Evolutionary conservation across 1,140 invertebrate genomes (phyloP), one percentile per base, ranked within the genome.

Genomic region (Elymnias hypermnestra): DNA sequence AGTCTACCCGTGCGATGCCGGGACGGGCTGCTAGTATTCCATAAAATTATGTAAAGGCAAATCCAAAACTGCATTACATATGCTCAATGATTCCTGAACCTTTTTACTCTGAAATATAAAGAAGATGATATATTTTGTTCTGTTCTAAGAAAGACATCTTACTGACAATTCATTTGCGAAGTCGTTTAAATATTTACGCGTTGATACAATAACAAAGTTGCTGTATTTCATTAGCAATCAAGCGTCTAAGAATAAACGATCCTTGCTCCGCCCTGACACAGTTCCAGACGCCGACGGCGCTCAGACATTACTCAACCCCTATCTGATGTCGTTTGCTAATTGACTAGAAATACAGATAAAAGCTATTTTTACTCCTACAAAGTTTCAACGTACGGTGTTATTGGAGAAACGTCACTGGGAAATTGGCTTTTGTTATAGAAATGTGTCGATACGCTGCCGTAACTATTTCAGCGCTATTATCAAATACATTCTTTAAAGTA

Each of bases 301-400:
- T 5, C 10, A 1, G 26, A 62, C 72, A 82, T 82, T 76, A 76
- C 59, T 82, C 72, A 74, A 52, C 33, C 49, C 46, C 48, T 74
- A 78, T 78, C 77, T 68, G 69, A 76, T 82, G 60, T 54, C 65
- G 66, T 67, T 57, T 58, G 64, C 70, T 78, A 82, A 82, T 76
- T 78, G 74, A 72, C 74, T 70, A 75, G 77, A 76, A 77, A 67
- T 72, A 69, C 56, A 70, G 74, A 82, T 78, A 72, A 72, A 68
- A 51, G 57, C 55, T 67, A 75, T 73, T 72, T 72, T 76, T 68
- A 69, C 18, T 35, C 26, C 25, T 7, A 19, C 37, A 31, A 15
- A 47, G 9, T 40, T 33, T 3, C 22, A 7, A 33, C 13, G 29
- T 8, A 15, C 29, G 12, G 13, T 15, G 2, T 15, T 33, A 33